Percentiles rank a stretch among this genome's conserved stretches.
phyloP scores from a whole-genome alignment of 2,797 vertebrate species.

The Acropternis orthonyx region DNA sequence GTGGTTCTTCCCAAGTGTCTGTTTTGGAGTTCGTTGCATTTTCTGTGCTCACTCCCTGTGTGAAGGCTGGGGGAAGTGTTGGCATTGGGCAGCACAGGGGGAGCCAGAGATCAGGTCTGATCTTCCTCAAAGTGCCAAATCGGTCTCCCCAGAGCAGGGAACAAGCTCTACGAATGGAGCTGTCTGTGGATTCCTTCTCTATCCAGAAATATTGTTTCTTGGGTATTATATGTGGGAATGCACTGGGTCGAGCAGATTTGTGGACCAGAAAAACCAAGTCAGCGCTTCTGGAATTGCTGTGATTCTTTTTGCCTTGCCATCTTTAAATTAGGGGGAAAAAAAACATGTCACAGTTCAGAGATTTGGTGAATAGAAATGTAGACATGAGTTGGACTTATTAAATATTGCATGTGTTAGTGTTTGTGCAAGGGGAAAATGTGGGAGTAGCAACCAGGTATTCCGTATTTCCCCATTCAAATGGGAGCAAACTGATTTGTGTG shows the following conservation, averaged over 20 bases:
- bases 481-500: not conserved
- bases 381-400: rapidly evolving
- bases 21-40: not conserved
- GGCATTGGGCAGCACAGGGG: not conserved
- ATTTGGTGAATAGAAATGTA: not conserved
- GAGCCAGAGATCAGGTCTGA: slow-evolving; percentile 24
- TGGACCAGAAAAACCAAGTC: not conserved
- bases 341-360: rapidly evolving
- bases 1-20: not conserved
- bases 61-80: not conserved
- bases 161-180: not conserved
- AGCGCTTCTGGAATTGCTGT: not conserved
- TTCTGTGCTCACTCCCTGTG: not conserved
- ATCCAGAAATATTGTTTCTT: not conserved
- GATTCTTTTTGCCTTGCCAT: not conserved
- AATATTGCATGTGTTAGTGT: not conserved
- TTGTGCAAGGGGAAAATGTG: not conserved
- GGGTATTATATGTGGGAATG: not conserved
- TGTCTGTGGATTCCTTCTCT: not conserved
- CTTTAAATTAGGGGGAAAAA: not conserved
- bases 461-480: not conserved
- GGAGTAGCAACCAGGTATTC: not conserved
- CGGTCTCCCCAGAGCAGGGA: not conserved
- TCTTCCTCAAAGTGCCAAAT: not conserved
- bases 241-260: rapidly evolving